Base-by-base conservation (phyloP, 2,113 vertebrate genomes). In the Rhinogobius similis region DNA sequence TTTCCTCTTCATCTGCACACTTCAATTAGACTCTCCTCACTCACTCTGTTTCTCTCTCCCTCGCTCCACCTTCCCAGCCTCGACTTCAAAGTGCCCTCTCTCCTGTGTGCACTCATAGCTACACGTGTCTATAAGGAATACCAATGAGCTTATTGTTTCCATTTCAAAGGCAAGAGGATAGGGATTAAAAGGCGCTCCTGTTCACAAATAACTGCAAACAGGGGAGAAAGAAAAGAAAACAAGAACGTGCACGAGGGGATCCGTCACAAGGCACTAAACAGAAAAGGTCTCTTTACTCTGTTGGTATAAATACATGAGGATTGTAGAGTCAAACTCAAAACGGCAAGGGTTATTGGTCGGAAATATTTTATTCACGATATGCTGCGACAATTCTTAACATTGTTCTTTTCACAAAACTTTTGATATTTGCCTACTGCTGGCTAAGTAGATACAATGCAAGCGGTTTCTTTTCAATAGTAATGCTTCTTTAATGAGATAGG, bases 151-250 rank as follows among this genome's bases (percentile, higher is more conserved):
- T 64, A 76, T 77, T 82, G 74, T 86, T 87, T 84, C 68, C 72
- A 84, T 84, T 85, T 91, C 85, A 88, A 89, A 89, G 85, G 62
- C 62, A 79, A 75, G 76, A 72, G 72, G 46, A 44, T 65, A 62
- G 76, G 76, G 83, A 82, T 77, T 77, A 86, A 83, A 82, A n/a
- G 76, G 66, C 46, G 53, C 1, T 11, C 38, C 41, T 83, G 68
- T 58, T 43, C 39, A 61, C 21, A 58, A 78, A 78, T 78, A 63
- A 65, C 20, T 68, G 41, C 55, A 76, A 82, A 77, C 38, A 76
- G 43, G 20, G 5, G 6, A 2, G 11, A 20, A 78, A 65, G 65
- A 48, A 59, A 24, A 58, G 64, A 11, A 53, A 52, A 68, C 53
- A 68, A 70, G 73, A 76, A 66, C 65, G 68, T 58, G 48, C 50